Evolutionary conservation across 2,797 vertebrate species (phyloP), one percentile per base, ranked within the genome.

Genomic region (Enteromius viviparus): DNA sequence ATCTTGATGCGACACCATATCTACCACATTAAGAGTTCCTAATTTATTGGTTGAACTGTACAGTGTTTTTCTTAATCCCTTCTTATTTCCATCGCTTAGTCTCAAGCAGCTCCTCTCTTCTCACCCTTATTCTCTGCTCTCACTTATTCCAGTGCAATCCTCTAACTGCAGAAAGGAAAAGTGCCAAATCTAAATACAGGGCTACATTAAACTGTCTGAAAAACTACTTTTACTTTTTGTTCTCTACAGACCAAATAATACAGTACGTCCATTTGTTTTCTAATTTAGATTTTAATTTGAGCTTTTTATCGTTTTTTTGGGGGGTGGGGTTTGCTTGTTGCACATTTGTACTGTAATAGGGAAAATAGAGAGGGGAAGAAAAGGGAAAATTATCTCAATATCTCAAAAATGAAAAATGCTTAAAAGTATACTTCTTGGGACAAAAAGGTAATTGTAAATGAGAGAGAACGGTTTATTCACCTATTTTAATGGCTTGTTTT

Each of bases 151-250:
- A 14, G 60, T 71, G 23, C 45, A 23, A 58, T 26, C 64, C 7
- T 65, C 51, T 66, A 87, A 84, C 85, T 82, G 53, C 64, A 77
- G 72, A 83, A 80, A 89, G 37, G 87, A 85, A 87, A 93, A 91
- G 93, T 94, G 93, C 94, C 94, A 95, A 93, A 92, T 87, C 45
- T 87, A 74, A 82, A 21, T 85, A 78, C 85, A 88, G 90, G 87
- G 89, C 58, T 77, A 32, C 60, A 65, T 64, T 64, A 45, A 64
- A 49, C 88, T 26, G 26, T 26, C 26, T 26, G 26, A 26, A 26
- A 26, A 26, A 26, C 82, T 85, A 65, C 49, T 82, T 77, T 40
- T 80, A 23, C 26, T 21, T 83, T 49, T 83, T 68, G 68, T 80
- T 80, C 82, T 83, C 76, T 79, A 71, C 42, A 81, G 11, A 62